These are phyloP conservation scores for Epinephelus fuscoguttatus DNA, from an alignment of 2,113 vertebrate species.

Conservation along the genomic window DNA sequence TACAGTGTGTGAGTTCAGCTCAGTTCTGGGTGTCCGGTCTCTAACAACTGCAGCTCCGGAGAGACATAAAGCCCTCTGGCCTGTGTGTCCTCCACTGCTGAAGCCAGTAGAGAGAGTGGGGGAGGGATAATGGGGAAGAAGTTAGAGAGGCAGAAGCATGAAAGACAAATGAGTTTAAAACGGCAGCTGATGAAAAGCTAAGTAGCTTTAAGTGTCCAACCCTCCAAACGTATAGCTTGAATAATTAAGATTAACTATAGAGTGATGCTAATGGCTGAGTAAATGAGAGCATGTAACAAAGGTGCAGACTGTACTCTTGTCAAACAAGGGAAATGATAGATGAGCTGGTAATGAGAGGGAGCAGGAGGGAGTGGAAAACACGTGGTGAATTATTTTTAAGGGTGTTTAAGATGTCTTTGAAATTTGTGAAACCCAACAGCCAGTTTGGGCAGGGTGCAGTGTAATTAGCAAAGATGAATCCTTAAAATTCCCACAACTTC, in stretches of 20 bases:
- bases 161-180: slow-evolving; percentile 36
- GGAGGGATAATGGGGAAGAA: neutral
- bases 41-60: slow-evolving; percentile 48
- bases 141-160: neutral
- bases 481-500: neutral
- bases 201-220: neutral
- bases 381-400: slow-evolving; percentile 19
- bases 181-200: slow-evolving; percentile 30
- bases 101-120: slow-evolving; percentile 5
- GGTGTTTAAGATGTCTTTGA: slow-evolving; percentile 23
- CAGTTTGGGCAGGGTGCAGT: neutral
- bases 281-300: slow-evolving; percentile 9
- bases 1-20: slow-evolving; percentile 24
- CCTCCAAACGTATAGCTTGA: slow-evolving; percentile 15
- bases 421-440: slow-evolving; percentile 7
- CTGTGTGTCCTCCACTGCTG: neutral
- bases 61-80: slow-evolving; percentile 16
- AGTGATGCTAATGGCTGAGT: slow-evolving; percentile 24
- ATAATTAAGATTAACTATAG: slow-evolving; percentile 43
- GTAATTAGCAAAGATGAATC: slow-evolving; percentile 30
- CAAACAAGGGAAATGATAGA: slow-evolving; percentile 37
- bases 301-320: neutral
- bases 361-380: slow-evolving; percentile 25
- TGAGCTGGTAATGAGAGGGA: slow-evolving; percentile 47
- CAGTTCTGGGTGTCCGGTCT: slow-evolving; percentile 9